phyloP scores from a whole-genome alignment of 2,888 invertebrate genomes.

The Drymonia ruficornis region DNA sequence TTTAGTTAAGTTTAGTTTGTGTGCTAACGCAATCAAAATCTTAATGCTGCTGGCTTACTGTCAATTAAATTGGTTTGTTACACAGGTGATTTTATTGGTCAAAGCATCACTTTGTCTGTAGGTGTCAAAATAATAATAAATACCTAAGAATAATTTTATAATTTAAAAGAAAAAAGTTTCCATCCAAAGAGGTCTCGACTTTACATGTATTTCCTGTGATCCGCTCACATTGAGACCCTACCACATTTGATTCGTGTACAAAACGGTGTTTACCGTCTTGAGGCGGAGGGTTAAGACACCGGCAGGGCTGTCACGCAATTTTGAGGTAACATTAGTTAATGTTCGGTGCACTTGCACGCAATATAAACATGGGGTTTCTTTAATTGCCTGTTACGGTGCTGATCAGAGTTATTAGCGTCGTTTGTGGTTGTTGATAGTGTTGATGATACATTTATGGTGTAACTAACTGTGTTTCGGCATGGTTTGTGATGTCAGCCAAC shows the following conservation, averaged over 20 bases:
- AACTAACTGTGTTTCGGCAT: neutral
- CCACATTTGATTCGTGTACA: constrained; percentile 33
- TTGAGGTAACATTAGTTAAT: constrained; percentile 44
- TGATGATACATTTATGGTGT: too few species aligned
- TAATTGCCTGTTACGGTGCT: constrained; percentile 25
- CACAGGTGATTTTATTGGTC: too few species aligned
- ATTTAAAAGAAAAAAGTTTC: neutral
- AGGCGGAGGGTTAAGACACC: constrained; percentile 68
- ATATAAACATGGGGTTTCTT: constrained; percentile 35
- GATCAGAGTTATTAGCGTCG: constrained; percentile 24
- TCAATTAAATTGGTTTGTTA: too few species aligned
- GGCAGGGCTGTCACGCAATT: constrained; percentile 64
- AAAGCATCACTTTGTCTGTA: too few species aligned
- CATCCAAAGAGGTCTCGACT: too few species aligned
- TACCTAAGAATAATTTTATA: too few species aligned
- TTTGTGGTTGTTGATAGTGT: constrained; percentile 25
- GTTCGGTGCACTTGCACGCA: constrained; percentile 47
- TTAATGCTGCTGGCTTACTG: too few species aligned
- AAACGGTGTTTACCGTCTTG: constrained; percentile 69
- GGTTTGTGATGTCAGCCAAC: constrained; percentile 9
- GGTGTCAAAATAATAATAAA: too few species aligned
- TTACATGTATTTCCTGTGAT: neutral
- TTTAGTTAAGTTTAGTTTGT: too few species aligned
- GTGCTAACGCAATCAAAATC: too few species aligned
- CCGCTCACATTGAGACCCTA: constrained; percentile 33